A percentile compares a stretch with the other conserved stretches of the same genome.
phyloP scores from a whole-genome alignment of 2,888 invertebrate genomes.

The Ormyrus rosae region DNA sequence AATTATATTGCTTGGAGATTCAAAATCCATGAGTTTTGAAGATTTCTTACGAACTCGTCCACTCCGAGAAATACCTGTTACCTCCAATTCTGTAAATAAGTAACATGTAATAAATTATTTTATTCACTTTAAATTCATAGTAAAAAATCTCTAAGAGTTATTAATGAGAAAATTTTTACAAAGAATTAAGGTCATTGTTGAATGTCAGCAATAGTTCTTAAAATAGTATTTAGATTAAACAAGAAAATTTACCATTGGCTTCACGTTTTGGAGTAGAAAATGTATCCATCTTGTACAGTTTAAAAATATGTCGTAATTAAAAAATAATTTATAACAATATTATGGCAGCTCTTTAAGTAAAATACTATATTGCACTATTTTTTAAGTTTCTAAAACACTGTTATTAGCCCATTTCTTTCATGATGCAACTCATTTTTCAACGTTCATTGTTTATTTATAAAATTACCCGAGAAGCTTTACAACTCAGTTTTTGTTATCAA shows the following conservation, averaged over 20 bases:
- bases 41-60: constrained; percentile 96
- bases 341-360: background rate
- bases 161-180: too few species aligned
- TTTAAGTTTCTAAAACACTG: background rate
- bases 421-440: constrained; percentile 11
- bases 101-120: background rate
- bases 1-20: constrained; percentile 79
- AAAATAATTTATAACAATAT: constrained; percentile 9
- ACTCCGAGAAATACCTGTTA: constrained; percentile 91
- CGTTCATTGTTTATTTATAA: background rate
- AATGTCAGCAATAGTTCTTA: background rate
- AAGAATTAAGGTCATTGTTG: background rate
- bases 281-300: constrained; percentile 34
- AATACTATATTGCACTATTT: constrained; percentile 24
- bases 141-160: too few species aligned
- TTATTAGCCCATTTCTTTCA: constrained; percentile 24
- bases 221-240: constrained; percentile 1
- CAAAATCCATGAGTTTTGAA: constrained; percentile 95
- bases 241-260: constrained; percentile 47
- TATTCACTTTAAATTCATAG: too few species aligned
- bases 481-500: background rate
- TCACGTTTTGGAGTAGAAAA: constrained; percentile 52
- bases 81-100: constrained; percentile 82
- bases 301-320: background rate
- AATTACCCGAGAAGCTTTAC: background rate